Base-by-base conservation (phyloP, 2,888 invertebrate genomes). In the Chouioia cunea region DNA sequence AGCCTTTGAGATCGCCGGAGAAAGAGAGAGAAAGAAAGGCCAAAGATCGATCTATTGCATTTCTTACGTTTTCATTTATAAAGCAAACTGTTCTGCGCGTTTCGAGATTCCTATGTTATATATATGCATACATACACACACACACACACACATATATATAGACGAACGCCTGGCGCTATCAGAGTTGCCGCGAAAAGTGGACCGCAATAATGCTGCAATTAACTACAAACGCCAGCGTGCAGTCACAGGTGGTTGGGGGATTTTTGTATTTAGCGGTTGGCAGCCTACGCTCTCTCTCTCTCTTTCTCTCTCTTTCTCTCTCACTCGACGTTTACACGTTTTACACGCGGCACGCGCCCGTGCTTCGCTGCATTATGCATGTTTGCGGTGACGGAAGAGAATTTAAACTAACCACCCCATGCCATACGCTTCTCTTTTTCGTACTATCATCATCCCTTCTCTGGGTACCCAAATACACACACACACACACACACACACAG, bases 191-290 rank as follows among this genome's bases (percentile, higher is more conserved):
- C 82, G 82, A 84, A 85, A 85, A 82, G 81, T 80, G 81, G 81
- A 83, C 83, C 82, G 80, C 84, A 84, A 85, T 85, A 84, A 85
- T 85, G 82, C 79, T 79, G 83, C 84, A 84, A 85, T 85, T 84
- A 85, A 83, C 82, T 85, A 36, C 4, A 43, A 58, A 18, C n/a
- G 36, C 18, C 4, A 14, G 58, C 23, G 63, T 6, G 76, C 76
- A 78, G 75, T 79, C 78, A 85, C 85, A 85, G 85, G 85, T 85
- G 84, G 84, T 85, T 84, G 83, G 80, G 80, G 79, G 80, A 83
- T 85, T 85, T 85, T 85, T 85, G 84, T 84, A 84, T 85, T 84
- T 83, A 83, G 83, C 81, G 82, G 82, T 83, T 83, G 80, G 79
- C 81, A 79, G 36, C 6, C 6, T 36, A 10, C 36, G 36, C 36